A percentile compares a stretch with the other conserved stretches of the same genome.
Evolutionary conservation across 2,113 vertebrate species (phyloP).

Genomic region (Pollimyrus isidori): DNA sequence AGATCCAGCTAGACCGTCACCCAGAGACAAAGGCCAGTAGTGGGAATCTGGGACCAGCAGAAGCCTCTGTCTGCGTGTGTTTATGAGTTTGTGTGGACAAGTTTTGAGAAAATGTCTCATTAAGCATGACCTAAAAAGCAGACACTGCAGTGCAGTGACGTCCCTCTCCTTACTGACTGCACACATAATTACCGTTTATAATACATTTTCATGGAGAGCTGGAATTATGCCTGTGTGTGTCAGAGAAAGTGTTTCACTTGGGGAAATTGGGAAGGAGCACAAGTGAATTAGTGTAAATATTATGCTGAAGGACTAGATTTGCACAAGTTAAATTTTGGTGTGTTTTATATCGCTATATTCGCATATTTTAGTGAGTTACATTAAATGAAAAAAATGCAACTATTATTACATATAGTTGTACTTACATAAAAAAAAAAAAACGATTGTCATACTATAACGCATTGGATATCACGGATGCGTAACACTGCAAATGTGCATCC

Average conservation of each 20-base stretch:
- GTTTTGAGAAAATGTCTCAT: not conserved
- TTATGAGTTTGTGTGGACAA: not conserved
- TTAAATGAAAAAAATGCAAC: not conserved
- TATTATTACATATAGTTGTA: not conserved
- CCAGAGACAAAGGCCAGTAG: not conserved
- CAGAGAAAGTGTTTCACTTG: not conserved
- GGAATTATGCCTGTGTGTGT: not conserved
- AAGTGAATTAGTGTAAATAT: not conserved
- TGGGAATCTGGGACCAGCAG: not conserved
- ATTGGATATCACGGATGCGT: not conserved
- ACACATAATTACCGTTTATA: not conserved
- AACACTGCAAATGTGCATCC: not conserved
- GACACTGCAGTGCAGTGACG: not conserved
- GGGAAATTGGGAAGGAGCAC: not conserved
- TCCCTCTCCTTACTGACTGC: not conserved
- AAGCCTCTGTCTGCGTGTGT: not conserved
- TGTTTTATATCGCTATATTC: not conserved
- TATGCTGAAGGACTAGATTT: not conserved
- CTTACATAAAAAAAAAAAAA: not conserved
- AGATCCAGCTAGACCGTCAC: not conserved
- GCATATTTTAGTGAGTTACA: not conserved
- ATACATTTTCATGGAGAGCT: not conserved
- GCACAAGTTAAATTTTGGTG: not conserved
- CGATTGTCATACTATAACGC: not conserved
- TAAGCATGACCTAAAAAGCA: not conserved